These are phyloP conservation scores for Caenorhabditis elegans DNA, from an alignment of 1,140 invertebrate species.

Conservation along the genomic window DNA sequence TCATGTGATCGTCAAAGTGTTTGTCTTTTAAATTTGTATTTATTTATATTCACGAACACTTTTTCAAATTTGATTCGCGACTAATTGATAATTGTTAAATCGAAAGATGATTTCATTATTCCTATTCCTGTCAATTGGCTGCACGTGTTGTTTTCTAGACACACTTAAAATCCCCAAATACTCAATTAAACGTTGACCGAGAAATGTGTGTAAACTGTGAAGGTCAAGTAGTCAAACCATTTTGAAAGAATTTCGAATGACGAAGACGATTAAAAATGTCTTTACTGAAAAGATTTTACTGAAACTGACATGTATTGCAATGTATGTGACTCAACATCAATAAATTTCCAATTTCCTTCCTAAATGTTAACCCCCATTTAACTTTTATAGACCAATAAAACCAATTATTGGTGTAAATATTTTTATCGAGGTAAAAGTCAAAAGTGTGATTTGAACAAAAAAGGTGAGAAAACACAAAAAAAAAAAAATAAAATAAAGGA, in stretches of 20 bases:
- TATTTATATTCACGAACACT: too few species aligned
- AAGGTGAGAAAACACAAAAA: too few species aligned
- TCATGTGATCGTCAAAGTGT: too few species aligned
- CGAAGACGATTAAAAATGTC: background rate
- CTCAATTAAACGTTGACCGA: background rate
- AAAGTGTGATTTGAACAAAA: too few species aligned
- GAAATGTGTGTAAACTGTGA: background rate
- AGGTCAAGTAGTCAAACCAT: conserved; percentile 5
- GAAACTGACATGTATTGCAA: background rate
- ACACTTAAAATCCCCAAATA: background rate
- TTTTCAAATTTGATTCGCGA: too few species aligned
- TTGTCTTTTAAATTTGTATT: too few species aligned
- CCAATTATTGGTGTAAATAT: too few species aligned
- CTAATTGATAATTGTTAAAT: too few species aligned
- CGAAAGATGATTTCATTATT: too few species aligned
- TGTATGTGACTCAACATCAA: background rate
- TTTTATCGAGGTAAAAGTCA: too few species aligned
- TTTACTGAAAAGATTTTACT: background rate
- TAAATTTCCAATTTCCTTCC: background rate
- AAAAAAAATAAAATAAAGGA: too few species aligned
- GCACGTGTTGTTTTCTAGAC: background rate
- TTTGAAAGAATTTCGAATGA: background rate
- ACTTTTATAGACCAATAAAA: conserved; percentile 2
- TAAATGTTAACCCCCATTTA: too few species aligned
- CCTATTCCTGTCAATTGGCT: background rate